Evolutionary conservation across 2,113 vertebrate genomes (phyloP).

Genomic region (Scomber colias): DNA sequence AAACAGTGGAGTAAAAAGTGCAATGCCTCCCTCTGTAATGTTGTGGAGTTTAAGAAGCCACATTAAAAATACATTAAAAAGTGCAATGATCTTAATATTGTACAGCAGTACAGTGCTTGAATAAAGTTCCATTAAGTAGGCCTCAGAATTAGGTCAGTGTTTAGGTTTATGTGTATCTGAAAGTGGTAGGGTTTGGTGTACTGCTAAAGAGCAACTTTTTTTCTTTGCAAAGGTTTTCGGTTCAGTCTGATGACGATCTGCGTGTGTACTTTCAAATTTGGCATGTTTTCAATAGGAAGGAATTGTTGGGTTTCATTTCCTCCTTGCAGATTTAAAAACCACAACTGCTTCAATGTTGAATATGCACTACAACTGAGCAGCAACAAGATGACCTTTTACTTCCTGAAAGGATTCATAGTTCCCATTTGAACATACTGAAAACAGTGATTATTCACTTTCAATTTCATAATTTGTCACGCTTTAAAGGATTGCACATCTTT

Average conservation of each 20-base stretch:
- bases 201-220: too few species aligned
- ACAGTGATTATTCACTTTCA: neutral
- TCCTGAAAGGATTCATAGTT: neutral
- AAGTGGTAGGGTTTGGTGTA: too few species aligned
- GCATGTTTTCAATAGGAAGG: neutral
- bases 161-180: too few species aligned
- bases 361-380: neutral
- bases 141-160: too few species aligned
- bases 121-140: too few species aligned
- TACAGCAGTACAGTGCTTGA: too few species aligned
- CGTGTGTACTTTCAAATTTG: neutral
- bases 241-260: neutral
- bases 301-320: conserved; percentile 19
- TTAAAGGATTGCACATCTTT: neutral
- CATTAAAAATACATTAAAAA: too few species aligned
- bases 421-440: too few species aligned
- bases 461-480: neutral
- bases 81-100: too few species aligned
- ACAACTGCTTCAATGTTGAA: neutral
- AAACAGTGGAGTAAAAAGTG: too few species aligned
- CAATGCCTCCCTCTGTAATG: too few species aligned
- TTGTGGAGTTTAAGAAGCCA: too few species aligned
- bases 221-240: neutral
- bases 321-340: neutral
- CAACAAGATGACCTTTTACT: neutral